Evolutionary conservation across 2,888 invertebrate genomes (phyloP), one percentile per base, ranked within the genome.

Genomic region (Cactoblastis cactorum): DNA sequence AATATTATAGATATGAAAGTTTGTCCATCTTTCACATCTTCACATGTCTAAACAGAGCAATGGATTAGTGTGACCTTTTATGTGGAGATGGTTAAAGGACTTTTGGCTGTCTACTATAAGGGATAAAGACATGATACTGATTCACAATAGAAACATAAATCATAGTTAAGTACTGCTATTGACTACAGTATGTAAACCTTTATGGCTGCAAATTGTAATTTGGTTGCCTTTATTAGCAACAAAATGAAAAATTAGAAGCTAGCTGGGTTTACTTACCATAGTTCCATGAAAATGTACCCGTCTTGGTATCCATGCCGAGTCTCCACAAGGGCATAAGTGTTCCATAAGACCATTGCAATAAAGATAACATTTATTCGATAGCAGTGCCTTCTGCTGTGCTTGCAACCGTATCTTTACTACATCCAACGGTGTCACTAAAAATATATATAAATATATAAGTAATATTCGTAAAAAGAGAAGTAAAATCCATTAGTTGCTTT

Each of bases 311-410:
- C 95, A 95, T 49, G 87, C 80, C n/a, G 86, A 71, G 59, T 80
- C 75, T 14, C 92, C 91, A 81, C 97, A 97, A 11, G 95, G 94
- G 77, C 98, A 99, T 33, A 98, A 83, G 77, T 99, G 98, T 82
- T 99, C 99, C 98, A 99, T 99, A 9, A 99, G 89, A 0, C 99
- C 99, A 91, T 99, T 99, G 77, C 98, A 98, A 80, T 98, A 99
- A 5, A 99, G 86, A 77, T 97, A 99, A 81, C 98, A 98, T 81
- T 95, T 95, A 61, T 96, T 95, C 6, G 94, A 94, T 3, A 94
- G 83, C 62, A 95, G 77, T 0, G 94, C 93, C 67, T 96, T 97
- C 70, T 96, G 95, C 80, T 99, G 99, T 1, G 97, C 94, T 88
- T 99, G 99, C 35, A 99, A 90, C 45, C 99, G 92, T 56, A 98